Percentiles rank a stretch among this genome's conserved stretches.
Conservation (phyloP, 2,888 invertebrate species). For the Chesias legatella region DNA sequence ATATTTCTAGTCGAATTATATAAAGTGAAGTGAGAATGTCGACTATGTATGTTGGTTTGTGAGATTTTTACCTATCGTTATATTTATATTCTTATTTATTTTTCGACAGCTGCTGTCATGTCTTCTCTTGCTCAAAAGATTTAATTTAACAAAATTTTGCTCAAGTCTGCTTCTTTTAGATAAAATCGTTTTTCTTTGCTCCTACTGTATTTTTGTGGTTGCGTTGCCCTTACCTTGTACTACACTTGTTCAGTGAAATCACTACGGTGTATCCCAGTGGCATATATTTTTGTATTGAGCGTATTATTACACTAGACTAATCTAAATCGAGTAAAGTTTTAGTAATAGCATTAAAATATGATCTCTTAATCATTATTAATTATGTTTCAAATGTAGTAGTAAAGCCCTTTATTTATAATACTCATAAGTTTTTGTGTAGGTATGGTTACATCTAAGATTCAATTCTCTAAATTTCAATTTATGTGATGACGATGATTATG, state of each 20-base stretch:
- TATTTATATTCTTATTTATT: conserved; percentile 43
- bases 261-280: conserved; percentile 58
- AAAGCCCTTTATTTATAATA: conserved; percentile 76
- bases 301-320: conserved; percentile 69
- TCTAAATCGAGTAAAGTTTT: conserved; percentile 71
- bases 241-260: conserved; percentile 50
- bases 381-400: conserved; percentile 69
- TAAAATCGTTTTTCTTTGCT: conserved; percentile 21
- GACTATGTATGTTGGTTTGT: conserved; percentile 56
- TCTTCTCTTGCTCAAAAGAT: conserved; percentile 73
- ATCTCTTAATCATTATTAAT: conserved; percentile 81
- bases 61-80: conserved; percentile 43
- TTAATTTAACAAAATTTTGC: conserved; percentile 75
- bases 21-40: conserved; percentile 58
- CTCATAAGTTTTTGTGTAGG: conserved; percentile 76
- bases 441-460: conserved; percentile 52
- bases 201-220: conserved; percentile 10
- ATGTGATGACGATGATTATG: conserved; percentile 53
- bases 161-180: conserved; percentile 59
- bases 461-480: conserved; percentile 48
- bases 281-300: conserved; percentile 67
- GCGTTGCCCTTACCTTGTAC: conserved; percentile 24
- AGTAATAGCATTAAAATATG: conserved; percentile 76
- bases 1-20: conserved; percentile 75
- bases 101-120: conserved; percentile 65